Evolutionary conservation across 2,797 vertebrate genomes (phyloP).

Genomic region (Aldrovandia affinis): DNA sequence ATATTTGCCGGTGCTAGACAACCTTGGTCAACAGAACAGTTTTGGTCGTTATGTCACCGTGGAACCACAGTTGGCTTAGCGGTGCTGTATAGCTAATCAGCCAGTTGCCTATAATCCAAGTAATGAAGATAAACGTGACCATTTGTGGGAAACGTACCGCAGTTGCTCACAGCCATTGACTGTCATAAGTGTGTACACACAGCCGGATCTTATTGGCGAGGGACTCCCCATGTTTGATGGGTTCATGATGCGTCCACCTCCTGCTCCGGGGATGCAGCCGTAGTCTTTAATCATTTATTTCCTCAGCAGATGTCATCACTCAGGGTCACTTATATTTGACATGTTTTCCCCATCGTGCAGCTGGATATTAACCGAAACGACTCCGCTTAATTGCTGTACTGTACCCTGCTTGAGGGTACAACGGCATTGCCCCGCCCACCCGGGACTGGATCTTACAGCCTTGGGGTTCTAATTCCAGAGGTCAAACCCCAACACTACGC

Average conservation of each 20-base stretch:
- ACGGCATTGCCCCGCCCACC: not conserved
- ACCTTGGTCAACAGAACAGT: not conserved
- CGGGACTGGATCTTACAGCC: not conserved
- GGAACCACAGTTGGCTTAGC: not conserved
- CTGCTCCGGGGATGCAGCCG: not conserved
- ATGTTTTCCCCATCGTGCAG: not conserved
- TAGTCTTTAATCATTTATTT: not conserved
- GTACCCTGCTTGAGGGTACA: not conserved
- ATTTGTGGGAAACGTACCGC: not conserved
- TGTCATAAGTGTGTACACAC: not conserved
- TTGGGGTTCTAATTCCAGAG: too few species aligned
- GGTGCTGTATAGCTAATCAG: not conserved
- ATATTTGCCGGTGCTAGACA: not conserved
- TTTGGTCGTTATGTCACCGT: not conserved
- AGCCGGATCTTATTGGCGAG: not conserved
- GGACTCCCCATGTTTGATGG: not conserved
- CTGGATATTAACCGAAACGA: not conserved
- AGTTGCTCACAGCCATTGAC: not conserved
- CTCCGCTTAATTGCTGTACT: not conserved
- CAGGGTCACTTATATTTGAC: not conserved
- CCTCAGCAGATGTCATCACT: not conserved
- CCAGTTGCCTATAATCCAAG: not conserved
- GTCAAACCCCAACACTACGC: not conserved
- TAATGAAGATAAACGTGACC: conserved; percentile 5
- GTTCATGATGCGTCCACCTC: not conserved